A percentile compares a stretch with the other conserved stretches of the same genome.
phyloP scores from a whole-genome alignment of 2,797 vertebrate species.

The Calcarius lapponicus region DNA sequence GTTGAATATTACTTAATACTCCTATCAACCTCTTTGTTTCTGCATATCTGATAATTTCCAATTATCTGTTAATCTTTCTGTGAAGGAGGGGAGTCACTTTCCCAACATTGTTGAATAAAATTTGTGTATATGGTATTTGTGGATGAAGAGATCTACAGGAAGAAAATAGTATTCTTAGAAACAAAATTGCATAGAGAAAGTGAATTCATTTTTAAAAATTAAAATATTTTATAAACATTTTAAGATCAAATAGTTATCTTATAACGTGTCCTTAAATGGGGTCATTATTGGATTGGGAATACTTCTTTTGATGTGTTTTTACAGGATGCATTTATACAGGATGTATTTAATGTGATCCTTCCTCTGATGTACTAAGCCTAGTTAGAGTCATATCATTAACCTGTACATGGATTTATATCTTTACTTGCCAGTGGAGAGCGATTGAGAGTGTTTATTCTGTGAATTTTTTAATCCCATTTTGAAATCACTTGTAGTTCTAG shows the following conservation, averaged over 20 bases:
- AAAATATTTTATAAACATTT: neutral
- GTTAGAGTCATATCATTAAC: neutral
- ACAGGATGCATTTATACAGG: neutral
- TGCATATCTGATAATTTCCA: neutral
- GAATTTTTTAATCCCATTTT: neutral
- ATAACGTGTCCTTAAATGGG: neutral
- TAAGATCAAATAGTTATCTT: neutral
- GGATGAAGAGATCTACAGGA: neutral
- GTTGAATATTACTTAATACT: neutral
- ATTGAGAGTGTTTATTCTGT: neutral
- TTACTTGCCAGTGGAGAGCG: neutral
- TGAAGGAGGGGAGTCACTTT: neutral
- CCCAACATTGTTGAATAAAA: neutral
- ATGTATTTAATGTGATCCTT: neutral
- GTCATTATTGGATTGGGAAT: neutral
- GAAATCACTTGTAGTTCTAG: neutral
- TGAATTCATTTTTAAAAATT: neutral
- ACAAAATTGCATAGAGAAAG: neutral
- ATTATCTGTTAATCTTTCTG: neutral
- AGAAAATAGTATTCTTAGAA: neutral
- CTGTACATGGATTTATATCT: neutral
- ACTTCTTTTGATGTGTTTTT: neutral
- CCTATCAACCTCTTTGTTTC: neutral
- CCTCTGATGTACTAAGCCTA: neutral
- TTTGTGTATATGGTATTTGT: neutral